Evolutionary conservation across 2,888 invertebrate species (phyloP), one percentile per base, ranked within the genome.

Genomic region (Lochmaea capreae): DNA sequence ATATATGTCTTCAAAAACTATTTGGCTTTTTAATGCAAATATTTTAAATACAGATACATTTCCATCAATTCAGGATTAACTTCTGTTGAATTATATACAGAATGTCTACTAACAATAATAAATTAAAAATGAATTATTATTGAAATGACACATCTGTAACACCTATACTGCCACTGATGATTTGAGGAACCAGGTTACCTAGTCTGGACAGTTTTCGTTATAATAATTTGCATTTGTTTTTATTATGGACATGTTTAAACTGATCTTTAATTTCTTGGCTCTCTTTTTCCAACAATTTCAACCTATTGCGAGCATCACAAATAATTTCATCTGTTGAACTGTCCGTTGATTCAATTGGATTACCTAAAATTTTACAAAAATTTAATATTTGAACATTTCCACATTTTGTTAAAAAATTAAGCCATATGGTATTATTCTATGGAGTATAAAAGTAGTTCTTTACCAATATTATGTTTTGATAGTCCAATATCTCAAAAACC

Each of bases 211-310:
- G 46, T 8, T 52, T n/a, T 52, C 1, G 10, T 26, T 26, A 58
- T 42, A 66, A 59, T 46, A 68, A 46, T 61, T 59, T 61, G 46
- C 57, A 58, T 66, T 54, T 66, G 14, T 66, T 66, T 66, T 66
- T 69, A 18, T 22, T 52, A 10, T 33, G 49, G 14, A 12, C 22
- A 49, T 59, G 39, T 43, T 65, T 71, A 81, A 89, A 91, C 1
- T 89, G 90, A 61, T 87, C 81, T 83, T 91, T 90, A 0, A 91
- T 89, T 1, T 89, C 89, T 67, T 89, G 89, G 16, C 90, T 91
- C 79, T 92, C 91, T n/a, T 89, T 87, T 84, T 91, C 90, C 73
- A 92, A 81, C 81, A 89, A 88, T 75, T 88, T 85, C 2, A 91
- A 85, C 3, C 89, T 87, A 54, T 85, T 82, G 76, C 89, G 88